Conservation (phyloP, 2,888 invertebrate species). For the Galeopsomyia nigrocyanea region DNA sequence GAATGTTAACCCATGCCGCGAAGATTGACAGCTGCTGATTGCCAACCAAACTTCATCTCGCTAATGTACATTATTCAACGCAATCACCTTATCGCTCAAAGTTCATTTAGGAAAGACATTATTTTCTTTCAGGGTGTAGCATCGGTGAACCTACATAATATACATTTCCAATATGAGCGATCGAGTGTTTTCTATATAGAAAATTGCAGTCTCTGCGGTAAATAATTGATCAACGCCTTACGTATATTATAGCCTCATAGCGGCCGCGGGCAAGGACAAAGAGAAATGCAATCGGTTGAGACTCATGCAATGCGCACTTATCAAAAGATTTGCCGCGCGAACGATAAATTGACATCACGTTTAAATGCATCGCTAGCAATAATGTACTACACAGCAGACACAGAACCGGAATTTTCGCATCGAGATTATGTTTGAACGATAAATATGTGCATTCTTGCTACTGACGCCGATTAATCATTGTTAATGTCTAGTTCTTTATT, state of each 20-base stretch:
- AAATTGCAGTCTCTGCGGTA: too few relatives aligned
- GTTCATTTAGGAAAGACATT: too few relatives aligned
- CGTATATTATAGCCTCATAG: too few relatives aligned
- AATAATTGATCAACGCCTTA: too few relatives aligned
- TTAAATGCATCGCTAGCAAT: neutral
- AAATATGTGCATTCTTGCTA: conserved; percentile 13
- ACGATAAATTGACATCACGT: conserved; percentile 30
- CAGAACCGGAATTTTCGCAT: conserved; percentile 20
- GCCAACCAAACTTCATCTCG: too few relatives aligned
- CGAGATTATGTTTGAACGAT: conserved; percentile 44
- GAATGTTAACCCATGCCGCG: conserved; percentile 8
- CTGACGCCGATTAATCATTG: conserved; percentile 18
- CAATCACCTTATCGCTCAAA: too few relatives aligned
- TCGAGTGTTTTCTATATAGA: too few relatives aligned
- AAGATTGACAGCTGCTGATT: neutral
- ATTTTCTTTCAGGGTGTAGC: too few relatives aligned
- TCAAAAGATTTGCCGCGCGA: conserved; percentile 31
- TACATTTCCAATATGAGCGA: too few relatives aligned
- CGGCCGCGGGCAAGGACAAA: conserved; percentile 20
- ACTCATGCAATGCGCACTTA: conserved; percentile 15
- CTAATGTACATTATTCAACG: too few relatives aligned
- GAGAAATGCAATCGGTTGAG: conserved; percentile 26
- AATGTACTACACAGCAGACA: too few relatives aligned
- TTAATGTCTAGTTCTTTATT: neutral
- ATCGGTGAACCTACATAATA: too few relatives aligned